Percentiles rank a stretch among this genome's conserved stretches.
Evolutionary conservation across 2,113 vertebrate genomes (phyloP).

Genomic region (Pristiophorus japonicus): DNA sequence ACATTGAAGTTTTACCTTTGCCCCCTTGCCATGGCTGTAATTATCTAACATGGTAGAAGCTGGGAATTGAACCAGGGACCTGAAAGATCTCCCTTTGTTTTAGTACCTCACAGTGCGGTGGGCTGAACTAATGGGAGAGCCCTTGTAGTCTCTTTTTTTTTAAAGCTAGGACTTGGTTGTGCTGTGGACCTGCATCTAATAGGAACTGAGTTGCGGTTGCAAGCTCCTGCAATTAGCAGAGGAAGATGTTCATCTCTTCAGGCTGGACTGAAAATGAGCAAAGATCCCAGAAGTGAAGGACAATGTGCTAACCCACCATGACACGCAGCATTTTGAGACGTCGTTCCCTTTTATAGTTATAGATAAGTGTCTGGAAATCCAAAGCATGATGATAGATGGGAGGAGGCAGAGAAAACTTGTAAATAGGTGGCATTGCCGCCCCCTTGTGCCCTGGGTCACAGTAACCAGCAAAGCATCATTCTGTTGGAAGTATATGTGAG

Average conservation of each 20-base stretch:
- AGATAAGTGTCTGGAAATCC: background rate
- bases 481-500: accelerated
- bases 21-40: background rate
- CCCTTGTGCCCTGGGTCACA: background rate
- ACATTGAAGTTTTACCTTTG: background rate
- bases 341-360: background rate
- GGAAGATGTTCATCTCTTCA: background rate
- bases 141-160: too few species aligned
- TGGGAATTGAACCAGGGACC: background rate
- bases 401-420: constrained; percentile 21
- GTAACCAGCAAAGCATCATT: background rate
- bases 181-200: background rate
- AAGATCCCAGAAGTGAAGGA: background rate
- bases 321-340: background rate
- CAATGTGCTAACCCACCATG: too few species aligned
- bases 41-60: background rate
- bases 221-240: background rate
- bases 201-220: background rate
- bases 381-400: constrained; percentile 39
- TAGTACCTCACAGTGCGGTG: background rate
- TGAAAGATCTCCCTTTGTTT: background rate
- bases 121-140: background rate
- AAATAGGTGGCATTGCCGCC: constrained; percentile 26
- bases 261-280: background rate
- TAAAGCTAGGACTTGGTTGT: too few species aligned